Evolutionary conservation across 53 echinoderm and acorn worm species (phyloP), one percentile per base, ranked within the genome.

Genomic region (Arbacia lixula): DNA sequence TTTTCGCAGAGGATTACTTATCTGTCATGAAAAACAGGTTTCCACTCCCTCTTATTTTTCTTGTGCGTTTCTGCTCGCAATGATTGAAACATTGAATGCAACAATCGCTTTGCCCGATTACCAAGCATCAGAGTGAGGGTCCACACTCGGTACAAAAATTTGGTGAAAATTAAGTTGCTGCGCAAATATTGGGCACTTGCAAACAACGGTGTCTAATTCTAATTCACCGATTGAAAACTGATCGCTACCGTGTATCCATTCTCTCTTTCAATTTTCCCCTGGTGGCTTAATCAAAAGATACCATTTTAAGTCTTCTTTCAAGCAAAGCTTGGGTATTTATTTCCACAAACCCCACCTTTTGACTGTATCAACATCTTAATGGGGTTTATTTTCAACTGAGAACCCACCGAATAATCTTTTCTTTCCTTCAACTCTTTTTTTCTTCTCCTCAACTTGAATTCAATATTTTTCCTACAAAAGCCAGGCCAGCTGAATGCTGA

Each of bases 321-420:
- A 33, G 42, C 50, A 29, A 26, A 63, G 42, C 82, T 12, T 19
- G 64, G 64, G 82, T 81, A 81, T 81, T 81, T 81, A 81, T 81
- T 81, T 81, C 82, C 42, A 49, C 82, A 81, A 81, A 81, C 63
- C 82, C 82, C 62, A 81, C 62, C 63, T 81, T 63, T 81, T 61
- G 82, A 81, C 82, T 81, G 82, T 63, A 81, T 61, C 82, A 81
- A 81, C 82, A 81, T 63, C 82, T 81, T 81, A 81, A 81, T 81
- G 82, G 82, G 79, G 82, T 81, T 81, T 63, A 61, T 81, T 81
- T 81, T 81, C 82, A 61, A 81, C 64, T 46, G 82, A 81, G 82
- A 81, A 81, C 82, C 82, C 82, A 64, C 82, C 82, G 63, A 63
- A 81, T 81, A 81, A 81, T 81, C 82, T 63, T 63, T 81, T 81